Base-by-base conservation (phyloP, 2,888 invertebrate species). In the Gibbula magus region DNA sequence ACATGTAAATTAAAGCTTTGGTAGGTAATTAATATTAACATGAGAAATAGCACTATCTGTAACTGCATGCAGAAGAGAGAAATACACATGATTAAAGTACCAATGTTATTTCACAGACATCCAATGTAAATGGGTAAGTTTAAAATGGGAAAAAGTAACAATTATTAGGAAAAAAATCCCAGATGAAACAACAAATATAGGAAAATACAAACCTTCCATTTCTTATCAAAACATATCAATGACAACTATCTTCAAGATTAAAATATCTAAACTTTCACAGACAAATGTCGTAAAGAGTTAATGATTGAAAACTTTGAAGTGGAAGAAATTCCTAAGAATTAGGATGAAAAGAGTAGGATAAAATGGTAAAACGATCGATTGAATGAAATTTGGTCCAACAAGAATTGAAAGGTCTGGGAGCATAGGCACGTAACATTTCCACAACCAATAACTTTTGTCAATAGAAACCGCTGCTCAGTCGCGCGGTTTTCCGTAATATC, bases 1-100 rank as follows among this genome's bases (percentile, higher is more conserved):
- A 70, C 35, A 70, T 32, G 70, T 70, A 35, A 39, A 39, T 70
- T 35, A 70, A 70, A 70, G 70, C 70, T 70, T 70, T 70, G 70
- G 70, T 70, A 70, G 20, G 45, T 70, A 35, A 35, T 70, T 35
- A 70, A 70, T 35, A 70, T 39, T 70, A 70, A 29, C 32, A 35
- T 18, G 29, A 35, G 61, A 45, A 45, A 70, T 70, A 70, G 70
- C 70, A 70, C 70, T 70, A 70, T 70, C 45, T 45, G 45, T 45
- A 45, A 45, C 45, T 45, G 45, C 45, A 45, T 45, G 45, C 45
- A 45, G 45, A 45, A 45, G 45, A 45, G 45, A 45, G 45, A 45
- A 45, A 45, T 13, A 45, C 13, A 45, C 45, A 45, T 4, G 45
- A 45, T 45, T 10, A 45, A 45, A 45, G 45, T 45, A 45, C 45